Base-by-base conservation (phyloP, 2,797 vertebrate genomes). In the Eulemur rubriventer region DNA sequence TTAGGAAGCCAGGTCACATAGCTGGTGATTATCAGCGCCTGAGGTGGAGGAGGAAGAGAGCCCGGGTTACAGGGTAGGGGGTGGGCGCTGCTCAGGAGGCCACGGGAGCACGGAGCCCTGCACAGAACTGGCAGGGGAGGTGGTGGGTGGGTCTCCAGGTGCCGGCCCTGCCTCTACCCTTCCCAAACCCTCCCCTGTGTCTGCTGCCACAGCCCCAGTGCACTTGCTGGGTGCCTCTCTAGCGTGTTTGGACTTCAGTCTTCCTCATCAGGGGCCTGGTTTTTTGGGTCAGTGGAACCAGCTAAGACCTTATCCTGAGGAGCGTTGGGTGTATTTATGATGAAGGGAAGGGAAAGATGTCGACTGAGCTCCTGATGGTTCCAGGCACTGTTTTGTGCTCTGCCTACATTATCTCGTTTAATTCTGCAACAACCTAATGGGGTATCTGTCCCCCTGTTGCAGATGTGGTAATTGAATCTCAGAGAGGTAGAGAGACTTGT, bases 281-380 rank as follows among this genome's bases (percentile, higher is more conserved):
- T 85, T 88, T 89, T 65, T 12, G 55, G 28, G 52, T 57, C 55
- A 65, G 35, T 86, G 65, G 81, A 87, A 41, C 41, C 17, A 46
- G 46, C 33, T 73, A 67, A 33, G 50, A 69, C 43, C 26, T 93
- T 65, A 59, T 28, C 86, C 91, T 81, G 79, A 88, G 57, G 65
- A 92, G 5, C 12, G 26, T 46, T 22, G 38, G 35, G 22, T 79
- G 17, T 52, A 12, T 79, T 38, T 59, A 46, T 26, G 57, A 76
- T 46, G 55, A 75, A 88, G 70, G 55, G 14, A 72, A 57, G 38
- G 55, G 57, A 63, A 91, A 48, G 61, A 28, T 1, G 0, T 13
- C 22, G 20, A 18, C 1, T 82, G 90, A 86, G 11, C 9, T 69
- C 59, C 41, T 0, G 43, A 28, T 43, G 41, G 61, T 43, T 4